phyloP scores from a whole-genome alignment of 2,888 invertebrate genomes.

The Clostera curtula region DNA sequence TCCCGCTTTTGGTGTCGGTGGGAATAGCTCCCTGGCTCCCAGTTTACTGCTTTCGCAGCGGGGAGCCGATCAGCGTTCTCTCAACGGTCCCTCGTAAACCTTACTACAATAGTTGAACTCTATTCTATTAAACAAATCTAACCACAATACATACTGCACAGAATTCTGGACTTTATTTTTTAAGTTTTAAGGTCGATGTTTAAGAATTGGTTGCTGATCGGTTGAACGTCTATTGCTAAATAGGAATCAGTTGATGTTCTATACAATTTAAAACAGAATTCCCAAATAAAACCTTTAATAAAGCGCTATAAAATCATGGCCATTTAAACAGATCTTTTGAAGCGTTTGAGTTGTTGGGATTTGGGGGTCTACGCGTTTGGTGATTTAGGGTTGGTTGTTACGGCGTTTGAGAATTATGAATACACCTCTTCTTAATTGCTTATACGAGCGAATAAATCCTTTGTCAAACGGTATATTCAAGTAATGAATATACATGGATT shows the following conservation, averaged over 20 bases:
- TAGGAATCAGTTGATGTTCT: constrained; percentile 14
- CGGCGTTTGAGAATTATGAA: no score
- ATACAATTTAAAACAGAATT: constrained; percentile 27
- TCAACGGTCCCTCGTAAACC: constrained; percentile 20
- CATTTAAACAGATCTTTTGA: constrained; percentile 17
- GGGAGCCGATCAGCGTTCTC: constrained; percentile 18
- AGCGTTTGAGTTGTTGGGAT: constrained; percentile 8
- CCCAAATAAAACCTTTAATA: constrained; percentile 30
- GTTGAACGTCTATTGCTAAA: no score
- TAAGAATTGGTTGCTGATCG: no score
- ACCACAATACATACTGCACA: no score
- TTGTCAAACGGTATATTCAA: no score
- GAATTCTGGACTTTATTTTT: no score
- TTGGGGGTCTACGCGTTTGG: constrained; percentile 22
- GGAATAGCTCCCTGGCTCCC: constrained; percentile 9
- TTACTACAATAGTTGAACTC: constrained; percentile 25
- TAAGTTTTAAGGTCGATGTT: no score
- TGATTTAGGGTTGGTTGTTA: no score
- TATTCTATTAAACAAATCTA: constrained; percentile 11
- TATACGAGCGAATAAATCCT: no score
- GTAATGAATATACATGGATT: no score
- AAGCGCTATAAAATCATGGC: constrained; percentile 22
- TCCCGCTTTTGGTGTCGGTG: no score
- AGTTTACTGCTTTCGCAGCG: constrained; percentile 13
- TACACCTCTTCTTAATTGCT: no score